Percentiles rank a stretch among this genome's conserved stretches.
These are phyloP conservation scores for Cerastis rubricosa DNA, from an alignment of 2,888 invertebrate species.

Conservation along the genomic window DNA sequence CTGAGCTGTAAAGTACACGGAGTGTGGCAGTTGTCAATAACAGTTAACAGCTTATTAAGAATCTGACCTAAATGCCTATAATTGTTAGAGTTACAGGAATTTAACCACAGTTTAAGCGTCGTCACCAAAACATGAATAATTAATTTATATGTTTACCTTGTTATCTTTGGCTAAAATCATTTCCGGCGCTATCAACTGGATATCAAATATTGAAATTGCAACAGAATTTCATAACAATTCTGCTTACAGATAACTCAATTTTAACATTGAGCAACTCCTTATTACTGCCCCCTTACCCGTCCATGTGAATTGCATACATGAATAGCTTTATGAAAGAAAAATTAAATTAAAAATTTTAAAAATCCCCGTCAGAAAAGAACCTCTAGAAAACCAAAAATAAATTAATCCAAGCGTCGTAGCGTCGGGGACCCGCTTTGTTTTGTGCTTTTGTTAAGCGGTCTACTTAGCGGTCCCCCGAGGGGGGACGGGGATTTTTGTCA, in stretches of 20 bases:
- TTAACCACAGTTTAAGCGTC: not conserved
- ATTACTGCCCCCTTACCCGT: not conserved
- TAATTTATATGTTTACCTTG: not conserved
- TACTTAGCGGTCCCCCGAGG: no score
- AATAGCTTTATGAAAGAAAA: not conserved
- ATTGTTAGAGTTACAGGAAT: not conserved
- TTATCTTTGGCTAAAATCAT: not conserved
- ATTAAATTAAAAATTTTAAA: no score
- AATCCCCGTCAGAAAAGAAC: no score
- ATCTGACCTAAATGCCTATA: not conserved
- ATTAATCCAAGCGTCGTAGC: no score
- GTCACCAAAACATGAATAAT: not conserved
- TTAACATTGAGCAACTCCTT: not conserved
- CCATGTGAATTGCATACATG: not conserved
- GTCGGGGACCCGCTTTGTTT: no score
- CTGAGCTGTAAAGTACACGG: not conserved
- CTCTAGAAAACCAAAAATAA: no score
- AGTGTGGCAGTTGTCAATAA: not conserved
- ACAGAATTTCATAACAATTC: conserved; percentile 13
- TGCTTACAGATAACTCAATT: conserved; percentile 17
- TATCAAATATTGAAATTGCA: conserved; percentile 5
- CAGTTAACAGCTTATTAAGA: not conserved
- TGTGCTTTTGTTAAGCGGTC: no score
- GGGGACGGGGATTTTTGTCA: no score
- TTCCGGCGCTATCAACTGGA: not conserved